Evolutionary conservation across 2,888 invertebrate species (phyloP).

Genomic region (Tinea trinotella): DNA sequence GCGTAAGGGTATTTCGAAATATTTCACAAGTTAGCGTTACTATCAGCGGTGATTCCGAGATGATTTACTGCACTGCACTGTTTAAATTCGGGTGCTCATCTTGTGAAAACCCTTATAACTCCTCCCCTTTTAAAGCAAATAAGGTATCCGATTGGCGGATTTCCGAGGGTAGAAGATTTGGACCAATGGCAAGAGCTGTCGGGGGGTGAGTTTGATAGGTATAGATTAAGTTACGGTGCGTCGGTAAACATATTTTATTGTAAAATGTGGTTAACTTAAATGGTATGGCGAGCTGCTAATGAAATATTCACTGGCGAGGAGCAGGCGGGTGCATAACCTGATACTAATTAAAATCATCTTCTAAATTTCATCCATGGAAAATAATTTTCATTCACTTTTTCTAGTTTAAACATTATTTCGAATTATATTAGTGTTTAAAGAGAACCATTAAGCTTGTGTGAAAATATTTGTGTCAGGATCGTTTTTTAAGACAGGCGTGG

Average conservation of each 20-base stretch:
- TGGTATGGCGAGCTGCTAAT: slow-evolving; percentile 12
- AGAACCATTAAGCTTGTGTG: no score
- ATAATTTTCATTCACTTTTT: no score
- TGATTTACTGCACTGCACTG: slow-evolving; percentile 37
- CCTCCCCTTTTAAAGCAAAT: slow-evolving; percentile 51
- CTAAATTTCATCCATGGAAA: no score
- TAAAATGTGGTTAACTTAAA: slow-evolving; percentile 38
- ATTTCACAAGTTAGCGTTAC: background rate
- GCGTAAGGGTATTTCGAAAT: background rate
- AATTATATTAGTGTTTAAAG: no score
- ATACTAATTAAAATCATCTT: background rate
- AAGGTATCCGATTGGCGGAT: slow-evolving; percentile 44
- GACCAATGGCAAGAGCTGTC: slow-evolving; percentile 42
- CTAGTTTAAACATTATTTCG: no score
- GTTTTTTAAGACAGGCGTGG: no score
- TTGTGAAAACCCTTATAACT: slow-evolving; percentile 57
- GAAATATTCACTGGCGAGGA: background rate
- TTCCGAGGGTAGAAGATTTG: slow-evolving; percentile 51
- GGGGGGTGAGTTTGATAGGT: slow-evolving; percentile 59
- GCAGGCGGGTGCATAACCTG: no score
- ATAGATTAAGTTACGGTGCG: slow-evolving; percentile 67
- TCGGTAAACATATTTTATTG: slow-evolving; percentile 38
- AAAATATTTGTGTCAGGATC: no score
- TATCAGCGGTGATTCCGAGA: background rate
- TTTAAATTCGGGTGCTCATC: slow-evolving; percentile 49